Evolutionary conservation across 1,140 invertebrate genomes (phyloP).

Genomic region (Coptotermes formosanus): DNA sequence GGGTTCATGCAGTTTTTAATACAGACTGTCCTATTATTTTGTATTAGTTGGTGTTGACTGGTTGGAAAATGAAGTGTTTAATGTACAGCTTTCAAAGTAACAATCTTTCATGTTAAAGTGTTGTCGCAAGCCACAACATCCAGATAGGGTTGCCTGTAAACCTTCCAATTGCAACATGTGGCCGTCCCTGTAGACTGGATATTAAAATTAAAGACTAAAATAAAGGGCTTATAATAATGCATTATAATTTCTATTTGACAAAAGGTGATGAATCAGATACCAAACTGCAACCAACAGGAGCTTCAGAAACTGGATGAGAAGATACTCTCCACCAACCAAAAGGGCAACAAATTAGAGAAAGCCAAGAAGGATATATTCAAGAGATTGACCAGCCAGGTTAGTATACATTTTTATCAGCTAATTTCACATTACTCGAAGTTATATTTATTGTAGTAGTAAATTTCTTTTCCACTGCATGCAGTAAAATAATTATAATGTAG

Average conservation of each 20-base stretch:
- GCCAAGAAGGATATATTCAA: slow-evolving; percentile 88
- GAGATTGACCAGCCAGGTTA: slow-evolving; percentile 77
- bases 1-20: no score
- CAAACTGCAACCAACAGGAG: slow-evolving; percentile 72
- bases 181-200: background rate
- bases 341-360: slow-evolving; percentile 79
- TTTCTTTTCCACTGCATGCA: background rate
- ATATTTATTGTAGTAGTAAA: background rate
- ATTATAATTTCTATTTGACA: slow-evolving; percentile 34
- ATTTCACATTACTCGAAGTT: background rate
- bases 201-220: background rate
- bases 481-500: background rate
- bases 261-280: slow-evolving; percentile 69
- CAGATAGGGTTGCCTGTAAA: background rate
- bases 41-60: no score
- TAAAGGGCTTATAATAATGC: background rate
- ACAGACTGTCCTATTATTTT: no score
- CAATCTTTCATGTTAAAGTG: no score
- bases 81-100: no score
- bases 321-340: slow-evolving; percentile 64
- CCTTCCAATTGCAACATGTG: background rate
- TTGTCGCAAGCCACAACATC: no score
- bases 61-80: no score
- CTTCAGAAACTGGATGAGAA: slow-evolving; percentile 82
- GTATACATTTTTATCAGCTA: slow-evolving; percentile 32